phyloP scores from a whole-genome alignment of 2,113 vertebrate genomes.

The Otus sunia region DNA sequence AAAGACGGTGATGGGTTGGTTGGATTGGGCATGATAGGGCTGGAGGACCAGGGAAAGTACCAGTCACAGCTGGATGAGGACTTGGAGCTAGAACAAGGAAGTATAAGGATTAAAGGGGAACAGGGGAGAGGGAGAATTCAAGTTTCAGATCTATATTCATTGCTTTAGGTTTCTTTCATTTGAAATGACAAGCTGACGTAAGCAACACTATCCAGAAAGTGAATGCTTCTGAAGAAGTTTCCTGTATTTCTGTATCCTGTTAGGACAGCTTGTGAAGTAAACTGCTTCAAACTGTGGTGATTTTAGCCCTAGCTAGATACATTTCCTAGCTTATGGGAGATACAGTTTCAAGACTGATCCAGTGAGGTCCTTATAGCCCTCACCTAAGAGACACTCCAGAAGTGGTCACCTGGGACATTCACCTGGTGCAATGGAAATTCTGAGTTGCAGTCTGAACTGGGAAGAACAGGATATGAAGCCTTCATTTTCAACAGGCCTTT shows the following conservation, averaged over 20 bases:
- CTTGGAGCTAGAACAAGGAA: background rate
- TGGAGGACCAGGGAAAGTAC: background rate
- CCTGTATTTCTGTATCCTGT: background rate
- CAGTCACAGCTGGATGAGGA: background rate
- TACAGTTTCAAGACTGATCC: background rate
- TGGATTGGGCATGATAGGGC: background rate
- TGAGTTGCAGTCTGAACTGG: background rate
- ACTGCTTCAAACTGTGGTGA: background rate
- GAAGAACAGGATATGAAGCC: background rate
- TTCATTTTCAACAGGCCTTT: background rate
- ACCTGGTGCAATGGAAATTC: background rate
- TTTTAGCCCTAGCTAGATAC: background rate
- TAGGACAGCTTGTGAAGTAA: background rate
- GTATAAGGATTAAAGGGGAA: background rate
- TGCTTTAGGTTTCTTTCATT: constrained; percentile 7
- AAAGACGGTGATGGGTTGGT: background rate
- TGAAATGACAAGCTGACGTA: background rate
- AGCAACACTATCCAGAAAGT: background rate
- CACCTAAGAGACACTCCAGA: background rate
- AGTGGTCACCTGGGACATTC: background rate
- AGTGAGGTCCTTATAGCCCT: background rate
- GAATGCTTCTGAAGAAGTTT: background rate
- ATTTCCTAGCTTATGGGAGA: background rate
- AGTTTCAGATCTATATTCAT: background rate
- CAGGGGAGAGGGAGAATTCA: background rate